Evolutionary conservation across 1,140 invertebrate species (phyloP), one percentile per base, ranked within the genome.

Genomic region (Vanessa atalanta): DNA sequence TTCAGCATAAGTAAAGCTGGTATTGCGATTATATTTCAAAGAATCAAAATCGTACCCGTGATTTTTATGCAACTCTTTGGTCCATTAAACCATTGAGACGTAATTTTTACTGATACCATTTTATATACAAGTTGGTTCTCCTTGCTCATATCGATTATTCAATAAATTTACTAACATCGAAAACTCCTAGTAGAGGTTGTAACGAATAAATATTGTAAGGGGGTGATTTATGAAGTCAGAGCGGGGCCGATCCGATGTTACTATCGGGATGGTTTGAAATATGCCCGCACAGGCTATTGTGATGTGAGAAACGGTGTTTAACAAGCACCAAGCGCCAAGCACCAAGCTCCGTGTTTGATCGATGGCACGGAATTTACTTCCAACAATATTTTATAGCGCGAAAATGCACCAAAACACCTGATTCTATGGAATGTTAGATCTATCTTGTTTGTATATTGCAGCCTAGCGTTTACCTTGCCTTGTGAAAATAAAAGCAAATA

Each of bases 231-330:
- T 91, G 86, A 78, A 83, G 83, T 80, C 74, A 72, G 83, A 84
- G 79, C 79, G 78, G 83, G 53, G 84, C 86, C 85, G 84, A 78
- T 75, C 82, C 86, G 84, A 87, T 88, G 86, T 85, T 84, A 71
- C 80, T 86, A 90, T 89, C 87, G 84, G 86, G 85, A 87, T 84
- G 82, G 81, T 79, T 88, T 92, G 88, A 92, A 92, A 90, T 92
- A 92, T 92, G 87, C 89, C 85, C 81, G 82, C 85, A 81, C 79
- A 84, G 82, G 76, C 86, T 88, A 88, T 91, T 90, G 87, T 88
- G 84, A 90, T 89, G 88, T 91, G 88, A 91, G 88, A 90, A 90
- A 91, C 89, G 84, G 87, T 90, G 88, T 92, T 86, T 91, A 92
- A 92, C 90, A 92, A 92, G 88, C 88, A 80, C 81, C 67, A 47